Evolutionary conservation across 2,797 vertebrate species (phyloP).

Genomic region (Myripristis murdjan): DNA sequence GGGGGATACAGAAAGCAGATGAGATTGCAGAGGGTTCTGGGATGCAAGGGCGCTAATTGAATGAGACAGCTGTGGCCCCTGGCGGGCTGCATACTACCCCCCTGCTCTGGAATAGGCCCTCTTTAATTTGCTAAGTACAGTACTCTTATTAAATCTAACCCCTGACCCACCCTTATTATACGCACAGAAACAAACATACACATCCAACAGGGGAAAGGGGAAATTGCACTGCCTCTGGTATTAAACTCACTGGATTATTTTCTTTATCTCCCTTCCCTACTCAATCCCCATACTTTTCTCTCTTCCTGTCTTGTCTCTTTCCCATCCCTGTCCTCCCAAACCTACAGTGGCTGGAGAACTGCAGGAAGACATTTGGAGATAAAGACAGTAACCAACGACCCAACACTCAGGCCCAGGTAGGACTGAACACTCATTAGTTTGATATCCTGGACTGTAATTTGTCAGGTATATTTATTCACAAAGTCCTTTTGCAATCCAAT

Average conservation of each 20-base stretch:
- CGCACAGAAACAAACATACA: constrained; percentile 24
- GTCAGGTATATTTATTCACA: background rate
- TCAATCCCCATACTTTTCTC: constrained; percentile 6
- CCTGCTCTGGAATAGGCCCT: constrained; percentile 69
- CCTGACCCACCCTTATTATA: constrained; percentile 48
- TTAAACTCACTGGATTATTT: background rate
- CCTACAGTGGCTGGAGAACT: constrained; percentile 96
- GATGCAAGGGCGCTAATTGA: constrained; percentile 89
- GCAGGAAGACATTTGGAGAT: constrained; percentile 95
- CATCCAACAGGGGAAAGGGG: background rate
- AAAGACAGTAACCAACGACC: constrained; percentile 88
- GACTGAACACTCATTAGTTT: background rate
- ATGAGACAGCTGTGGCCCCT: constrained; percentile 84
- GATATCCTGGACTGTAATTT: background rate
- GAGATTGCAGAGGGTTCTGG: constrained; percentile 83
- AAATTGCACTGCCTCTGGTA: background rate
- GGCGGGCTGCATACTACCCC: constrained; percentile 77
- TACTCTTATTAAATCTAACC: constrained; percentile 89
- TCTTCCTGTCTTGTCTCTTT: constrained; percentile 4
- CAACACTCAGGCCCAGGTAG: constrained; percentile 93
- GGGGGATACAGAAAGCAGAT: constrained; percentile 72
- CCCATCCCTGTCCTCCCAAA: constrained; percentile 18
- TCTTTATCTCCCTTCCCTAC: background rate
- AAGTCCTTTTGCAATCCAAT: background rate
- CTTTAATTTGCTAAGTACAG: constrained; percentile 88